Conservation (phyloP, 2,113 vertebrate genomes). For the Bufo bufo region DNA sequence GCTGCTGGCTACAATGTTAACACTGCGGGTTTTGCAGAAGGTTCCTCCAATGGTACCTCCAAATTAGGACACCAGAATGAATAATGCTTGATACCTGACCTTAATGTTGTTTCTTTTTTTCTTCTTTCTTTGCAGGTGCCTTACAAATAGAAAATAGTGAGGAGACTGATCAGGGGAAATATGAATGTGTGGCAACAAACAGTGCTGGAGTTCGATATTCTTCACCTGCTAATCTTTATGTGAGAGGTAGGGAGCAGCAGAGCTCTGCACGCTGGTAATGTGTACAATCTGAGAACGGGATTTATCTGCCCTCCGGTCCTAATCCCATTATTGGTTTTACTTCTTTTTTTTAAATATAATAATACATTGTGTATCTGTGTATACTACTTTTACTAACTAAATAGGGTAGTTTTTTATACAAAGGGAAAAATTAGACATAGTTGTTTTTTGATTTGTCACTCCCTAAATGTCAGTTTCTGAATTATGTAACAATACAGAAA, state of each 20-base stretch:
- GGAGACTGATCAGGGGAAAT: conserved; percentile 98
- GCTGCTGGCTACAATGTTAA: background rate
- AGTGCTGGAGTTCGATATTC: conserved; percentile 96
- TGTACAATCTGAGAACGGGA: background rate
- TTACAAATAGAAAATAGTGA: conserved; percentile 99
- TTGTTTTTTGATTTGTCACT: background rate
- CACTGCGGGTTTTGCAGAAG: background rate
- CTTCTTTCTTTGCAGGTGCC: conserved; percentile 80
- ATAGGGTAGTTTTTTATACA: background rate
- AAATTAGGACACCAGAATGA: background rate
- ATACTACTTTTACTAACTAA: background rate
- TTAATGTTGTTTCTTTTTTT: conserved; percentile 66
- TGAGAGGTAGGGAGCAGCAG: conserved; percentile 96
- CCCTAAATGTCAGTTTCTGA: background rate
- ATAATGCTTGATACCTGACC: conserved; percentile 6
- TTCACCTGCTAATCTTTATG: conserved; percentile 97
- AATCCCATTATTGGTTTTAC: background rate
- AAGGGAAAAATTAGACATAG: background rate
- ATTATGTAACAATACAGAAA: background rate
- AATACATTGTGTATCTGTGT: background rate
- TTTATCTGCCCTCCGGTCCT: conserved; percentile 22
- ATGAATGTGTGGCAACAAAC: conserved; percentile 97
- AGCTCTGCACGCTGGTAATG: conserved; percentile 63
- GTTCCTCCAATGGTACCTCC: background rate
- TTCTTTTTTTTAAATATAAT: background rate